phyloP scores from a whole-genome alignment of 1,140 invertebrate genomes.

The Drosophila mauritiana region DNA sequence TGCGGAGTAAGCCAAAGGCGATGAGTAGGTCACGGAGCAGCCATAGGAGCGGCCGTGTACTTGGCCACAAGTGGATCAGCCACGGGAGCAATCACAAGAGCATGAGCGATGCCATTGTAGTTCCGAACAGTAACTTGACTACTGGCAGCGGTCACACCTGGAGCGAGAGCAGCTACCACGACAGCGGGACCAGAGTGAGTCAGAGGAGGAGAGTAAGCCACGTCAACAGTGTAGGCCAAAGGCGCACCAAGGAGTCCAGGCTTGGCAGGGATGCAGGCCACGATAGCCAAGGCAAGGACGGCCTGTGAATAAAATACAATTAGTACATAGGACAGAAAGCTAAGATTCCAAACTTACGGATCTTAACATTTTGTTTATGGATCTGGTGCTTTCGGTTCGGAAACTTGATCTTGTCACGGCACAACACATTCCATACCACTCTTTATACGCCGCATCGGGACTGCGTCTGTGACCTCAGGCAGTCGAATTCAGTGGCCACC shows the following conservation, averaged over 20 bases:
- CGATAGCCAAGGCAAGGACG: constrained; percentile 74
- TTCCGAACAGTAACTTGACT: constrained; percentile 85
- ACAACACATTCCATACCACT: background rate
- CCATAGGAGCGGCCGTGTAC: constrained; percentile 11
- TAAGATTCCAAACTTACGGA: constrained; percentile 37
- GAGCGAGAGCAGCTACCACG: constrained; percentile 64
- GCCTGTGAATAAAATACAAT: constrained; percentile 27
- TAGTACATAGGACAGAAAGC: background rate
- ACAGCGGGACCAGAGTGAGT: constrained; percentile 55
- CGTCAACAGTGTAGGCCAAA: constrained; percentile 21
- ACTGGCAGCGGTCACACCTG: constrained; percentile 83
- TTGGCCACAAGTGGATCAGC: constrained; percentile 11
- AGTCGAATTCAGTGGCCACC: background rate
- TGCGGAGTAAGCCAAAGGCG: background rate
- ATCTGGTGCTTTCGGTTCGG: constrained; percentile 7
- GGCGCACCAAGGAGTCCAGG: constrained; percentile 55
- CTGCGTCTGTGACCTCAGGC: background rate
- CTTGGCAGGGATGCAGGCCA: constrained; percentile 67
- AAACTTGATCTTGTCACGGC: constrained; percentile 13
- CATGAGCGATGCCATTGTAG: constrained; percentile 78
- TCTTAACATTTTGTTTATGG: constrained; percentile 66
- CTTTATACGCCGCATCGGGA: background rate
- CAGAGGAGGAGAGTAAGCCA: constrained; percentile 19
- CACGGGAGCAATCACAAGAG: constrained; percentile 45
- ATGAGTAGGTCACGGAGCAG: no score